These are phyloP conservation scores for Daphoenositta chrysoptera DNA, from an alignment of 2,113 vertebrate species.

Conservation along the genomic window DNA sequence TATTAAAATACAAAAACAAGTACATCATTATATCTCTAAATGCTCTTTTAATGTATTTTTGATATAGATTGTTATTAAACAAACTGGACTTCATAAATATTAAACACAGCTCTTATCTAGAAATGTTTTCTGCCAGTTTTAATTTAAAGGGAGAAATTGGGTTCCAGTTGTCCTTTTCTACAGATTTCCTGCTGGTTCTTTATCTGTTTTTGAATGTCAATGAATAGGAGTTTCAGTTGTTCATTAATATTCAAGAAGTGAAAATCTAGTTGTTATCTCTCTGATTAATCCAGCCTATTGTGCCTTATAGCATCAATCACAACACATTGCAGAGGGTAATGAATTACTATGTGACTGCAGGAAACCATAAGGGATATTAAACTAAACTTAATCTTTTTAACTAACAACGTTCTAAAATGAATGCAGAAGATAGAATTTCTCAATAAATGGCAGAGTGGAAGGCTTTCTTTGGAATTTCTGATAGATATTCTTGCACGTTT, in stretches of 20 bases:
- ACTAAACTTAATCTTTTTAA: constrained; percentile 40
- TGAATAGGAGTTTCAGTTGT: constrained; percentile 17
- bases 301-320: constrained; percentile 33
- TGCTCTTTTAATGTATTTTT: not conserved
- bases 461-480: not conserved
- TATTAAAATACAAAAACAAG: not conserved
- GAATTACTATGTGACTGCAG: constrained; percentile 27
- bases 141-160: not conserved
- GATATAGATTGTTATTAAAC: not conserved
- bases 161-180: not conserved
- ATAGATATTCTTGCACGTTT: not conserved
- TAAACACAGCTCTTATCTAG: not conserved
- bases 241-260: constrained; percentile 51
- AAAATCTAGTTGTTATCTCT: constrained; percentile 45
- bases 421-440: not conserved
- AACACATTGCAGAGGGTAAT: constrained; percentile 25
- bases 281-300: constrained; percentile 51
- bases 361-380: constrained; percentile 53
- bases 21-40: not conserved
- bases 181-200: constrained; percentile 14
- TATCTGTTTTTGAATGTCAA: constrained; percentile 30
- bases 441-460: not conserved
- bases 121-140: not conserved
- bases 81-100: not conserved
- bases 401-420: not conserved